Evolutionary conservation across 2,888 invertebrate species (phyloP), one percentile per base, ranked within the genome.

Genomic region (Hyalella azteca): DNA sequence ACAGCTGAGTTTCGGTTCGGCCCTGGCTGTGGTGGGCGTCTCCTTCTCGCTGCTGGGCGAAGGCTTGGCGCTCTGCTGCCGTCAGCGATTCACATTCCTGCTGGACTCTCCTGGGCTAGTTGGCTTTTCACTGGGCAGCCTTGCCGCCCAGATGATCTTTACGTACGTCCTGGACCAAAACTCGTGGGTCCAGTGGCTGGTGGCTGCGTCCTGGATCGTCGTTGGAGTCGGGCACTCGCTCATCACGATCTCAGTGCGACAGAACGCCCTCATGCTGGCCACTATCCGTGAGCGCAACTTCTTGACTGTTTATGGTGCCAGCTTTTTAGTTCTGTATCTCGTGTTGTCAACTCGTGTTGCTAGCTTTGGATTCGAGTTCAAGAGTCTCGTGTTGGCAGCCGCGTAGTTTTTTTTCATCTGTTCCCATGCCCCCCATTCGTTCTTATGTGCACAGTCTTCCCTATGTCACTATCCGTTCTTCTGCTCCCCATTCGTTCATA

Each of bases 201-300:
- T 45, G 7, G 40, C 75, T 22, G 40, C n/a, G 39, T 45, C 75
- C 26, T 75, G 75, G 75, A 19, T n/a, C 45, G 26, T 75, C n/a
- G 75, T 75, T 9, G 75, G 75, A 41, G 40, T 29, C 22, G 45
- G 75, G 3, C 75, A 75, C 7, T 40, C 41, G 3, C 45, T 75
- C 41, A 29, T 26, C n/a, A 26, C 45, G 41, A 75, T 75, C n/a
- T 75, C 75, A 4, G 45, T 75, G 22, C 40, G 75, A 9, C 75
- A 75, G 36, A 75, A 75, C 45, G 75, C 75, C 45, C 75, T 75
- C 75, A 75, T 75, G 75, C 45, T 75, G 19, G 75, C 75, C 26
- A 75, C 75, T 0, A 75, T 75, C 19, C 40, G 75, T 75, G 75
- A 75, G 75, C 36, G 1, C 29, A 22, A 22, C 54, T 22, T 22